phyloP scores from a whole-genome alignment of 2,113 vertebrate species.

The Copsychus sechellarum region DNA sequence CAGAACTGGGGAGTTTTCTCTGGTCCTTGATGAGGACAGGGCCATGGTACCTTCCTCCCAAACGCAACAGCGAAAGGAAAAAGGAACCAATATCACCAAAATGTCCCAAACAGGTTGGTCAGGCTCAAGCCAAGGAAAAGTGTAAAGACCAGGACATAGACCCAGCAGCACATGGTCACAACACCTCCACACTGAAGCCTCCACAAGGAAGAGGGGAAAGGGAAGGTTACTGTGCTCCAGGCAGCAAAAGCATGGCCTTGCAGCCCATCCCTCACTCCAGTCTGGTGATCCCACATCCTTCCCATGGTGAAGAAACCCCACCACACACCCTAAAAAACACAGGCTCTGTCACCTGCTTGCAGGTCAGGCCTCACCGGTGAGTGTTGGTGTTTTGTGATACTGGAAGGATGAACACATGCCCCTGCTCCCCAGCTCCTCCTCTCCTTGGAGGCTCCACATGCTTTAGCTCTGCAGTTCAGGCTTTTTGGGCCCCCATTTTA shows the following conservation, averaged over 20 bases:
- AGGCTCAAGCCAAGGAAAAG: not conserved
- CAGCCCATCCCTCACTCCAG: not conserved
- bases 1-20: not conserved
- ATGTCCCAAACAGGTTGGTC: not conserved
- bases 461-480: not conserved
- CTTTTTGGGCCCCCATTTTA: not conserved
- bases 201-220: not conserved
- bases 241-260: not conserved
- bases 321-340: not conserved
- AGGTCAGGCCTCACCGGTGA: not conserved
- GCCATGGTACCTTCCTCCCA: not conserved
- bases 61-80: not conserved
- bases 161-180: not conserved
- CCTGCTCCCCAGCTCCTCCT: not conserved
- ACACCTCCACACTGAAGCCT: not conserved
- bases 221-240: not conserved
- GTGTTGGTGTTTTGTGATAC: not conserved
- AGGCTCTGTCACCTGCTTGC: not conserved
- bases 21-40: not conserved
- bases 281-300: not conserved
- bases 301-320: not conserved
- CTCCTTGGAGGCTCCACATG: rapidly evolving
- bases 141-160: not conserved
- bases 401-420: not conserved
- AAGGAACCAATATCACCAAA: not conserved